Conservation (phyloP, 53 echinoderm and acorn worm species). For the Astropecten irregularis region DNA sequence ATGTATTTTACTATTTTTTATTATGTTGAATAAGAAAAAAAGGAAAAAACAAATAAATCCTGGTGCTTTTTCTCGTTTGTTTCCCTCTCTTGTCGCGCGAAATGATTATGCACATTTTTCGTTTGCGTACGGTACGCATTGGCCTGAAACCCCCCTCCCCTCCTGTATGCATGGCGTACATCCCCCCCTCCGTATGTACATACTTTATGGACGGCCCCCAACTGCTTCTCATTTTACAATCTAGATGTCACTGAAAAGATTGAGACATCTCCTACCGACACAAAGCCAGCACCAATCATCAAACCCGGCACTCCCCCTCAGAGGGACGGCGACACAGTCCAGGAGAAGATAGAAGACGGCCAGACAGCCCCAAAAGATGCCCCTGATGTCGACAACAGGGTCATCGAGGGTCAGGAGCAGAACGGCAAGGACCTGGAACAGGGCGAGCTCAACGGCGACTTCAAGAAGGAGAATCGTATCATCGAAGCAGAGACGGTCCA, state of each 20-base stretch:
- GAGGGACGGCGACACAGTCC: conserved; percentile 31
- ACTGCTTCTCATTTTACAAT: no score
- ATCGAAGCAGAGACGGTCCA: not conserved
- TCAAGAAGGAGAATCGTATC: conserved; percentile 40
- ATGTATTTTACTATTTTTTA: no score
- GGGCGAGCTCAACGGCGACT: not conserved
- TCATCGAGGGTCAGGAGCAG: conserved; percentile 17
- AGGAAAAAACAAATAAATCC: no score
- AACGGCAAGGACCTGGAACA: not conserved
- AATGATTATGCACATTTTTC: no score
- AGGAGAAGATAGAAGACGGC: conserved; percentile 10
- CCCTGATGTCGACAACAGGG: conserved; percentile 12
- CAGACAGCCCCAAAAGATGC: conserved; percentile 5
- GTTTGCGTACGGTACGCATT: no score
- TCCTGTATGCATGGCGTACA: no score
- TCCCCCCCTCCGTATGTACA: no score
- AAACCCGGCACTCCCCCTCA: conserved; percentile 44
- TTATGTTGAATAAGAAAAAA: no score
- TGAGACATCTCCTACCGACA: conserved; percentile 5
- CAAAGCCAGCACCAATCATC: conserved; percentile 18
- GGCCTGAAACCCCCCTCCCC: no score
- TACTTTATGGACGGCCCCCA: no score
- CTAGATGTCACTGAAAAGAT: conserved; percentile 49
- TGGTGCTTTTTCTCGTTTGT: no score
- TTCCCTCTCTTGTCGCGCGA: no score